Conservation (phyloP, 2,888 invertebrate genomes). For the Scaptomyza polygonia region DNA sequence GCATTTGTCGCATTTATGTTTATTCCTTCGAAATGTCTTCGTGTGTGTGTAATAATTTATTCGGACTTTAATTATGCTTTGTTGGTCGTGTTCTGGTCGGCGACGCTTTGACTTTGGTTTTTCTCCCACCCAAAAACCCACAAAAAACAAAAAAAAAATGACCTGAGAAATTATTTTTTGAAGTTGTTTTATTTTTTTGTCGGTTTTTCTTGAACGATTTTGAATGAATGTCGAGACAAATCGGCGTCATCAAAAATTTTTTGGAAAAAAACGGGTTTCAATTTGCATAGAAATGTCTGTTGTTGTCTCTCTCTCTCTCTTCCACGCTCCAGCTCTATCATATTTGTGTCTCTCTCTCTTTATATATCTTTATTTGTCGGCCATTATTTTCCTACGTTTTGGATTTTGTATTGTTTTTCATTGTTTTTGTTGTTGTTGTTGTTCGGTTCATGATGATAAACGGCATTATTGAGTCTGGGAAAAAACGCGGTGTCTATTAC, state of each 20-base stretch:
- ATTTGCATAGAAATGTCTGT: conserved; percentile 71
- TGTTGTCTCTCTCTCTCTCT: conserved; percentile 52
- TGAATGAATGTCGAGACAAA: conserved; percentile 81
- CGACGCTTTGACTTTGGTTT: conserved; percentile 52
- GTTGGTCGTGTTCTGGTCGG: conserved; percentile 44
- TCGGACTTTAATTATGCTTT: conserved; percentile 71
- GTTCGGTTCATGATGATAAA: conserved; percentile 57
- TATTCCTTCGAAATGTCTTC: neutral
- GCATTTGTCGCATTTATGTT: conserved; percentile 58
- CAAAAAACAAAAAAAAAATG: too few relatives aligned
- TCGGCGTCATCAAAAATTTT: conserved; percentile 83
- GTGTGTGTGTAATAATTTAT: conserved; percentile 76
- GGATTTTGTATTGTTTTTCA: conserved; percentile 5
- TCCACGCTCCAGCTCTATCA: neutral
- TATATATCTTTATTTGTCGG: conserved; percentile 20
- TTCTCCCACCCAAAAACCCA: neutral
- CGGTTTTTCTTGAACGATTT: conserved; percentile 52
- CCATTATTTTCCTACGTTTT: conserved; percentile 23
- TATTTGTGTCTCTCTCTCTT: too few relatives aligned
- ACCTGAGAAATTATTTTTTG: conserved; percentile 7
- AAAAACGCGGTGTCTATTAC: conserved; percentile 60
- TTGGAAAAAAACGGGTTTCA: conserved; percentile 68
- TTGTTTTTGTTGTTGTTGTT: too few relatives aligned
- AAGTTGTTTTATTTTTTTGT: conserved; percentile 1
- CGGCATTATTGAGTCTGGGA: conserved; percentile 40